These are phyloP conservation scores for Arizona elegans DNA, from an alignment of 2,113 vertebrate genomes.

Conservation along the genomic window DNA sequence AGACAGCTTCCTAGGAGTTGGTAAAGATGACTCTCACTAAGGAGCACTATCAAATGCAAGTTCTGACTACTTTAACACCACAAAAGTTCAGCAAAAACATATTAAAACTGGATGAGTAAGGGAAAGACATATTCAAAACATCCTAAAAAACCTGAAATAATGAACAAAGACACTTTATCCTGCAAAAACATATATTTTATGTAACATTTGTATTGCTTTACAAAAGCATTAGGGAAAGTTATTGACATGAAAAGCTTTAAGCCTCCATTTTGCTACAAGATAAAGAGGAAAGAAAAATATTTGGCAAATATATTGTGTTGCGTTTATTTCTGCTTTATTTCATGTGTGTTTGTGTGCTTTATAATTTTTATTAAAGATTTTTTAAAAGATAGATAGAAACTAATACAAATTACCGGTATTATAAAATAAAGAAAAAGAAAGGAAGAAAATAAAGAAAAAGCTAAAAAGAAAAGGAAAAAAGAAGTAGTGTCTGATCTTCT, in stretches of 20 bases:
- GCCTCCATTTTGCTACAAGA: not conserved
- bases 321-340: not conserved
- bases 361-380: not conserved
- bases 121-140: not conserved
- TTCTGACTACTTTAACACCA: not conserved
- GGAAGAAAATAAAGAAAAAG: not conserved
- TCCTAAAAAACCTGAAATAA: not conserved
- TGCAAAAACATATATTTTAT: not conserved
- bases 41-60: not conserved
- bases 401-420: not conserved
- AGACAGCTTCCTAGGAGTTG: not conserved
- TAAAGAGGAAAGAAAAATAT: not conserved
- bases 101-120: not conserved
- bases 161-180: not conserved
- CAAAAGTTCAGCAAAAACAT: not conserved
- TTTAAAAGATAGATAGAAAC: not conserved
- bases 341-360: not conserved
- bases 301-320: not conserved
- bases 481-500: not conserved
- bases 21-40: not conserved
- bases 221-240: not conserved
- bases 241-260: not conserved
- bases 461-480: not conserved
- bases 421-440: not conserved
- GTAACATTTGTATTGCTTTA: not conserved